These are phyloP conservation scores for Hirundo rustica DNA, from an alignment of 2,797 vertebrate species.

Conservation along the genomic window DNA sequence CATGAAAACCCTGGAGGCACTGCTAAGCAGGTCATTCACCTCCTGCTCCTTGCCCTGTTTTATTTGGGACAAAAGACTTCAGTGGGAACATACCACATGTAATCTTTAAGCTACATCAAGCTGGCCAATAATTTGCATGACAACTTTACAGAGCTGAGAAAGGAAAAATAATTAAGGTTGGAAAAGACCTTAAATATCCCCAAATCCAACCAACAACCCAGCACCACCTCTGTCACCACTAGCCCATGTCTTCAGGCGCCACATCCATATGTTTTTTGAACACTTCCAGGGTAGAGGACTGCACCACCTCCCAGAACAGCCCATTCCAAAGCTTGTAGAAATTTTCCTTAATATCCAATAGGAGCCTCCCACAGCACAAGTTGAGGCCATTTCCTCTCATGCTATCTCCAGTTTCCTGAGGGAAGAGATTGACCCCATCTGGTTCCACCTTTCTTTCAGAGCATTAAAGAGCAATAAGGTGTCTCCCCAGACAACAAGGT, in stretches of 20 bases:
- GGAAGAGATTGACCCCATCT: fast-evolving
- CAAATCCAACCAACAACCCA: background rate
- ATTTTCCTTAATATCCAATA: too few species aligned
- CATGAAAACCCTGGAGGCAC: background rate
- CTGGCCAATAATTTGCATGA: fast-evolving
- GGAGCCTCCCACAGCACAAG: background rate
- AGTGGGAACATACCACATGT: background rate
- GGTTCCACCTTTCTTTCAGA: background rate
- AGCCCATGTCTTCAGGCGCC: too few species aligned
- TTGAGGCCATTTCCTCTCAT: background rate
- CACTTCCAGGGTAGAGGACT: background rate
- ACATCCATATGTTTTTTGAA: background rate
- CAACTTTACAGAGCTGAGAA: background rate
- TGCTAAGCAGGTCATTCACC: background rate
- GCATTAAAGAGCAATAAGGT: too few species aligned
- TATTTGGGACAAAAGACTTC: background rate
- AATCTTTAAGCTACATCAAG: background rate
- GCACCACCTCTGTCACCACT: background rate
- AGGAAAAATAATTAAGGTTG: background rate
- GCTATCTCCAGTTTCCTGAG: background rate
- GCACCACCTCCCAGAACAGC: background rate
- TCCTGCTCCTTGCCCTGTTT: background rate
- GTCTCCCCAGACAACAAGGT: background rate
- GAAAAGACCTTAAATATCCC: background rate
- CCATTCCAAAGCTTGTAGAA: background rate